Evolutionary conservation across 2,797 vertebrate genomes (phyloP), one percentile per base, ranked within the genome.

Genomic region (Zalophus californianus): DNA sequence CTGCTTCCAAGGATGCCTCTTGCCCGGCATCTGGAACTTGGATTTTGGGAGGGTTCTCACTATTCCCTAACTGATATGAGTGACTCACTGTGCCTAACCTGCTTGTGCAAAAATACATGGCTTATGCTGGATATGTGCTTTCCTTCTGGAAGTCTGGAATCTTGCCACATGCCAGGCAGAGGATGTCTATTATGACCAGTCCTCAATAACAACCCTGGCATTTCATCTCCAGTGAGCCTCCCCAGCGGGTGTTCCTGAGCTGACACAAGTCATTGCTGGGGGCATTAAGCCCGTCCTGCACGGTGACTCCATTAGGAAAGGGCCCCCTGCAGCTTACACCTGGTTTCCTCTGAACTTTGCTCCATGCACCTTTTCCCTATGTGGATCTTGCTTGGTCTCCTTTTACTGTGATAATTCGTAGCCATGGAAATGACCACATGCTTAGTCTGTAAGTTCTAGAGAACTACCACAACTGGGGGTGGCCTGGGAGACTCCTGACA

Each of bases 311-410:
- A 11, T 8, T 3, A 75, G 29, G 14, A 72, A 50, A 90, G 25
- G 14, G 10, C 41, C 38, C 8, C 54, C 1, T 10, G 77, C 82
- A 82, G 50, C 32, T 7, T 3, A 1, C 0, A 0, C 23, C 54
- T 32, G n/a, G 79, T 52, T 83, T 68, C 54, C n/a, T 7, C 8
- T 0, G 20, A 35, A 15, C 5, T 3, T 3, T 1, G 9, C 3
- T 29, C 12, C 27, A 2, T 3, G 14, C 4, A 15, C 50, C 15
- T 70, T 72, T 38, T 27, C 7, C 68, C 50, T 35, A 7, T 15
- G 38, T 38, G 7, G n/a, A 41, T 2, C 60, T 52, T 60, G 23
- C n/a, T 25, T 11, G 1, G 4, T 5, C 1, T 44, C 18, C n/a
- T 27, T 83, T 41, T 50, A 6, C 21, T 84, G 5, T 7, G 18